phyloP scores from a whole-genome alignment of 2,888 invertebrate species.

The Mellilla xanthometata region DNA sequence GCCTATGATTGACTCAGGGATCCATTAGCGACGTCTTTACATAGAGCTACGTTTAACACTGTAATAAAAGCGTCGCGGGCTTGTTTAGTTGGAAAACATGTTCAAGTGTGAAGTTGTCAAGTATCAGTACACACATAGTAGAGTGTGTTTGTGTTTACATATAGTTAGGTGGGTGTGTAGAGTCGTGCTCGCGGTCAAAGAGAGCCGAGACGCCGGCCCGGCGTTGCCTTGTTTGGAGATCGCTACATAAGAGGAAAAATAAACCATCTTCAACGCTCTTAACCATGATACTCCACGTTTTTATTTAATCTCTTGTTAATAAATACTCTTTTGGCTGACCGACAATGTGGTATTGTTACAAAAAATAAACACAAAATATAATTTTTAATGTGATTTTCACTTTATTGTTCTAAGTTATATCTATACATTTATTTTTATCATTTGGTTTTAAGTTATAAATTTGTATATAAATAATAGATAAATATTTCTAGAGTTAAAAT shows the following conservation, averaged over 20 bases:
- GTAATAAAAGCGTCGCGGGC: conserved; percentile 2
- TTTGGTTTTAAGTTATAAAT: too few species aligned
- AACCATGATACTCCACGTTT: neutral
- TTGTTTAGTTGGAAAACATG: neutral
- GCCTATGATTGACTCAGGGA: too few species aligned
- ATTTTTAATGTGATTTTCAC: too few species aligned
- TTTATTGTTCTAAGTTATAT: too few species aligned
- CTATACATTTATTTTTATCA: too few species aligned
- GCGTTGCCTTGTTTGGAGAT: conserved; percentile 12
- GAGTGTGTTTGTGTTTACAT: conserved; percentile 8
- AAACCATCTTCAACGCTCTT: conserved; percentile 3
- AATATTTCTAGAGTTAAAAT: too few species aligned
- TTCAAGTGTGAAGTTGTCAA: conserved; percentile 19
- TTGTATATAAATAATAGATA: too few species aligned
- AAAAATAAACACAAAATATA: too few species aligned
- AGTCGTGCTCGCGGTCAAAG: conserved; percentile 9
- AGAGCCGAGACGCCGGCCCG: conserved; percentile 9
- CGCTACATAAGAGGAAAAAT: conserved; percentile 12
- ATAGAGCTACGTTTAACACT: neutral
- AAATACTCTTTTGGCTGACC: too few species aligned
- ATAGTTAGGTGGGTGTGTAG: conserved; percentile 1
- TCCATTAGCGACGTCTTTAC: too few species aligned
- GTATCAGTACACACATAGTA: conserved; percentile 7
- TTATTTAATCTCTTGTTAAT: too few species aligned
- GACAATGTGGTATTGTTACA: too few species aligned